These are phyloP conservation scores for Myotis planiceps DNA, from an alignment of 2,797 vertebrate genomes.

Conservation along the genomic window DNA sequence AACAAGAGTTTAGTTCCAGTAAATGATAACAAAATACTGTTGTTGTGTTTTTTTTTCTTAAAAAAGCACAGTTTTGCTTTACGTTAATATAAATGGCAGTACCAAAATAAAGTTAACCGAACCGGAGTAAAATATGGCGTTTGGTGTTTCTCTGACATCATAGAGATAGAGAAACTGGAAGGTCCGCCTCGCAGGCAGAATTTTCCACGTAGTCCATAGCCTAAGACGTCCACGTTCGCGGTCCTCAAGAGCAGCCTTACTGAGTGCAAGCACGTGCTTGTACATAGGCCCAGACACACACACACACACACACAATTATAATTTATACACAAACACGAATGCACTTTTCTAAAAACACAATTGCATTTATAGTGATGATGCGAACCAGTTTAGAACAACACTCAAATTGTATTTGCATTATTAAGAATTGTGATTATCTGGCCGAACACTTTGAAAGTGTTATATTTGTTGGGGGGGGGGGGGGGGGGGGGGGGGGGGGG, in stretches of 20 bases:
- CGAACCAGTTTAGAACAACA: slow-evolving; percentile 21
- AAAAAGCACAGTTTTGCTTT: slow-evolving; percentile 66
- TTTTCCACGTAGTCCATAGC: not conserved
- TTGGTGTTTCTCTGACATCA: slow-evolving; percentile 63
- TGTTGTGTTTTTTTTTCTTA: not conserved
- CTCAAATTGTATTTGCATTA: not conserved
- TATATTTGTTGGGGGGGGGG: too few species aligned
- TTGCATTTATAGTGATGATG: slow-evolving; percentile 51
- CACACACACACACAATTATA: not conserved
- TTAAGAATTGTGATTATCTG: slow-evolving; percentile 60
- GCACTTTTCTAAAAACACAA: slow-evolving; percentile 22
- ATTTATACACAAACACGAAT: slow-evolving; percentile 48
- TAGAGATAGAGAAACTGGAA: slow-evolving; percentile 32
- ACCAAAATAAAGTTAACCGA: slow-evolving; percentile 64
- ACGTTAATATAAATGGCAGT: slow-evolving; percentile 63
- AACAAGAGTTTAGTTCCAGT: slow-evolving; percentile 56
- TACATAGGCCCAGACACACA: slow-evolving; percentile 40
- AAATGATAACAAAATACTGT: slow-evolving; percentile 69
- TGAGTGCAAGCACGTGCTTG: slow-evolving; percentile 59
- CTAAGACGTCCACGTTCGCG: not conserved
- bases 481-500: too few species aligned
- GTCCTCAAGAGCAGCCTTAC: slow-evolving; percentile 70
- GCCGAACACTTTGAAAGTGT: not conserved
- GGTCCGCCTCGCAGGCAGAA: not conserved
- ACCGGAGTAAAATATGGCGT: slow-evolving; percentile 45